Conservation (phyloP, 2,113 vertebrate genomes). For the Xenopus laevis region DNA sequence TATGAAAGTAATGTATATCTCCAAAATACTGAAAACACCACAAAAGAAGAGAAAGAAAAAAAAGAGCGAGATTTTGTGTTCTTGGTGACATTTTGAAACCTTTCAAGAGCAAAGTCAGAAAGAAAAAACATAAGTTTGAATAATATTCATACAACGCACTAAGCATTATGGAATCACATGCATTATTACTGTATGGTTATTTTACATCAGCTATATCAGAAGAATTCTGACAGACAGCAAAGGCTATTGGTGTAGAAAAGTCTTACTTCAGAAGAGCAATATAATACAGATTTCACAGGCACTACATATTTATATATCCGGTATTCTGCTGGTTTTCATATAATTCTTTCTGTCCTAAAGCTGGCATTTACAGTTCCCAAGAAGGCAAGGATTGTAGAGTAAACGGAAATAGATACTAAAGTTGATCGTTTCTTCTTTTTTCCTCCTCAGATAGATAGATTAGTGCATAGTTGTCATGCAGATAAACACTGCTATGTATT, state of each 20-base stretch:
- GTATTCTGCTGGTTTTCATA: conserved; percentile 98
- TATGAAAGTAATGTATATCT: conserved; percentile 65
- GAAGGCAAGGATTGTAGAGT: conserved; percentile 87
- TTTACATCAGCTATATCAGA: conserved; percentile 95
- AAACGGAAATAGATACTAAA: conserved; percentile 84
- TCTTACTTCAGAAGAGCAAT: conserved; percentile 89
- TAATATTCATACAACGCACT: conserved; percentile 86
- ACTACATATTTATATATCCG: conserved; percentile 96
- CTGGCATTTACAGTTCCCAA: conserved; percentile 83
- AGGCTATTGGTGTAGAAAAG: conserved; percentile 96
- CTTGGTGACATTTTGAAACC: conserved; percentile 78
- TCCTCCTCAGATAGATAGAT: conserved; percentile 64
- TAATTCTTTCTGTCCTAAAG: conserved; percentile 87
- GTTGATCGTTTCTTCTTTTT: conserved; percentile 72
- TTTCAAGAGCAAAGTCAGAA: conserved; percentile 74
- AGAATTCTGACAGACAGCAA: conserved; percentile 92
- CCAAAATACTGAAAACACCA: conserved; percentile 80
- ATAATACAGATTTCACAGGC: conserved; percentile 99
- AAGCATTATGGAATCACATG: conserved; percentile 95
- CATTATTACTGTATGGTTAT: conserved; percentile 93
- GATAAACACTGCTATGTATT: conserved; percentile 92
- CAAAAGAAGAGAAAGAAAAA: conserved; percentile 64
- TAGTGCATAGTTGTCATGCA: conserved; percentile 99
- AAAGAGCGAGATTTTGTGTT: conserved; percentile 66
- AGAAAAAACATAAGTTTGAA: conserved; percentile 76